Percentiles rank a stretch among this genome's conserved stretches.
Conservation (phyloP, 1,140 invertebrate species). For the Apis dorsata region DNA sequence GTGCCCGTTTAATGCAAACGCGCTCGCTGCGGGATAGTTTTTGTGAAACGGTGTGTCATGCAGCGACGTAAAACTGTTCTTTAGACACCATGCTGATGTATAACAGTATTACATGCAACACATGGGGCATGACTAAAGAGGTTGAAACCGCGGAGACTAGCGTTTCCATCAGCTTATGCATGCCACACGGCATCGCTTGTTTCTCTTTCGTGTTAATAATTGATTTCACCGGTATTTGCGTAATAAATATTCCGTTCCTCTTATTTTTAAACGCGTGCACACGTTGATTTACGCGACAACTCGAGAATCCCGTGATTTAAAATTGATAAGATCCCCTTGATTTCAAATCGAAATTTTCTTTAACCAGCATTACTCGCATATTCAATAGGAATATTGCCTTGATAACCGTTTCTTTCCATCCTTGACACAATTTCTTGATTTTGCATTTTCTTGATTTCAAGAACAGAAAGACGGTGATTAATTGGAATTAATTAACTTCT, state of each 20-base stretch:
- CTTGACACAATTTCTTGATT: background rate
- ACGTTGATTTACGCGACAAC: background rate
- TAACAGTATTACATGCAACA: slow-evolving; percentile 40
- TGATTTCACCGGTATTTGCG: slow-evolving; percentile 6
- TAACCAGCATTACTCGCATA: no score
- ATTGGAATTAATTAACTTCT: background rate
- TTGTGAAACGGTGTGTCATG: slow-evolving; percentile 10
- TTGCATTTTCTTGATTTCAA: background rate
- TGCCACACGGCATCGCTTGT: background rate
- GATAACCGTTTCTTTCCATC: background rate
- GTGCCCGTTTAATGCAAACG: background rate
- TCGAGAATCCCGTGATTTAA: no score
- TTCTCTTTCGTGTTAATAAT: slow-evolving; percentile 29
- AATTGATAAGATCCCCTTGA: background rate
- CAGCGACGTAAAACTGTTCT: slow-evolving; percentile 26
- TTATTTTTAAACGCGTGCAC: background rate
- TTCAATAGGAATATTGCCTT: background rate
- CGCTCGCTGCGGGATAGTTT: slow-evolving; percentile 15
- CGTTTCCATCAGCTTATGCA: slow-evolving; percentile 16
- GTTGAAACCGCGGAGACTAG: slow-evolving; percentile 16
- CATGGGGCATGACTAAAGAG: slow-evolving; percentile 43
- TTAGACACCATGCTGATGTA: slow-evolving; percentile 26
- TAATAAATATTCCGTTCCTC: slow-evolving; percentile 1
- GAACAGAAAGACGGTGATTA: background rate
- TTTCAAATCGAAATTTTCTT: background rate